A percentile compares a stretch with the other conserved stretches of the same genome.
phyloP scores from a whole-genome alignment of 2,888 invertebrate species.

The Phyllotreta striolata region DNA sequence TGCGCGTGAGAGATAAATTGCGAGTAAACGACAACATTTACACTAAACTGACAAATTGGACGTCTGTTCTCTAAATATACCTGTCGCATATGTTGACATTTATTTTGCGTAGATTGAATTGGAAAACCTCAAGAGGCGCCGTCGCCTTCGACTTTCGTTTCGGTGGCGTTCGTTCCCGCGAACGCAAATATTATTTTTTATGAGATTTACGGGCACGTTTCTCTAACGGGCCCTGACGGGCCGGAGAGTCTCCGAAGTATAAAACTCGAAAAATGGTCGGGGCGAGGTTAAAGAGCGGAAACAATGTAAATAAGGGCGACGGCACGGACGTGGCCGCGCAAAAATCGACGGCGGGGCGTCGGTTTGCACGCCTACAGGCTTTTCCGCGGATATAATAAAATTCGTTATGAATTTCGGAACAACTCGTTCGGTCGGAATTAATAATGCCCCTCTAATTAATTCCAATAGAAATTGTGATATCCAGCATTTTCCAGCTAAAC shows the following conservation, averaged over 20 bases:
- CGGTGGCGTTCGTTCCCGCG: constrained; percentile 4
- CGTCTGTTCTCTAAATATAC: too few relatives aligned
- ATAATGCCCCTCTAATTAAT: too few relatives aligned
- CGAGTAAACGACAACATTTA: too few relatives aligned
- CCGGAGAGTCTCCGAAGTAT: constrained; percentile 8
- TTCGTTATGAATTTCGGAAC: too few relatives aligned
- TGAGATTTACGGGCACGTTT: constrained; percentile 15
- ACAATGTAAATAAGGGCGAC: constrained; percentile 7
- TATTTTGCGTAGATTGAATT: constrained; percentile 6
- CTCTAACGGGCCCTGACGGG: constrained; percentile 10
- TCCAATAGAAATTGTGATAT: too few relatives aligned
- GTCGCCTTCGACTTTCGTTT: neutral
- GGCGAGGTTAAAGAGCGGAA: constrained; percentile 12
- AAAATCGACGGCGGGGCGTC: neutral
- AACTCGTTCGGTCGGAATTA: too few relatives aligned
- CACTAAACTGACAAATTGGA: too few relatives aligned
- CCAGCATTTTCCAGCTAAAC: too few relatives aligned
- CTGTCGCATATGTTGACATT: constrained; percentile 2
- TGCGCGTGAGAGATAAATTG: too few relatives aligned
- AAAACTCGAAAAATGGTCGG: constrained; percentile 1
- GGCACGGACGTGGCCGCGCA: neutral
- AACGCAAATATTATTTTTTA: constrained; percentile 16
- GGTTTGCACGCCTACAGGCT: too few relatives aligned
- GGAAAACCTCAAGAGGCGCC: constrained; percentile 1
- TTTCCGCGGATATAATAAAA: too few relatives aligned